These are phyloP conservation scores for Meles meles DNA, from an alignment of 2,113 vertebrate species.

Conservation along the genomic window DNA sequence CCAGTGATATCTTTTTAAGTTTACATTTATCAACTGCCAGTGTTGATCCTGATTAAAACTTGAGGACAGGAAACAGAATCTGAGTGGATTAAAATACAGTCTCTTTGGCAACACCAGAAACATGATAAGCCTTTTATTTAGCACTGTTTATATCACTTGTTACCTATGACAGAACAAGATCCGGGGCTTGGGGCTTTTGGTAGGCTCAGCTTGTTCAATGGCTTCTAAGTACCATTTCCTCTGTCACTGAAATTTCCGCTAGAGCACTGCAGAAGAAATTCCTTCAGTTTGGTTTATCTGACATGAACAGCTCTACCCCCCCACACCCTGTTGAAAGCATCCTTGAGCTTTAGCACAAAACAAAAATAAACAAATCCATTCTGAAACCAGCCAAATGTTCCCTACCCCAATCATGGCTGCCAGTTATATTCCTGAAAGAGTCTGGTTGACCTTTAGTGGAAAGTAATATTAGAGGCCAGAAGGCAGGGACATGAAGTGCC, in stretches of 20 bases:
- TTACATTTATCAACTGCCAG: slow-evolving; percentile 9
- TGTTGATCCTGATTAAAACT: slow-evolving; percentile 29
- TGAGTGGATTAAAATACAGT: background rate
- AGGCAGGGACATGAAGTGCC: accelerated
- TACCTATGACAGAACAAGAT: background rate
- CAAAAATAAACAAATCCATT: background rate
- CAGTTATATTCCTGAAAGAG: background rate
- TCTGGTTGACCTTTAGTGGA: background rate
- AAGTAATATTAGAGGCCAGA: background rate
- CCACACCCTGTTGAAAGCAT: background rate
- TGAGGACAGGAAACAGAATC: background rate
- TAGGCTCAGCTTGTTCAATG: background rate
- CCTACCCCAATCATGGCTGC: background rate
- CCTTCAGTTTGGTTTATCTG: background rate
- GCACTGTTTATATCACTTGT: background rate
- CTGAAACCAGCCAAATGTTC: background rate
- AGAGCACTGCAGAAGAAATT: background rate
- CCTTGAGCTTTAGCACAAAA: background rate
- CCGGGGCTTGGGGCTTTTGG: background rate
- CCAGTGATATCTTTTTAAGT: slow-evolving; percentile 9
- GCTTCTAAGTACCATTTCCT: background rate
- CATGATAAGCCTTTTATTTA: background rate
- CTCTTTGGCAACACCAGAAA: background rate
- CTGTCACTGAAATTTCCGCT: background rate
- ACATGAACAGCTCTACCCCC: background rate